Base-by-base conservation (phyloP, 2,797 vertebrate species). In the Danio aesculapii region DNA sequence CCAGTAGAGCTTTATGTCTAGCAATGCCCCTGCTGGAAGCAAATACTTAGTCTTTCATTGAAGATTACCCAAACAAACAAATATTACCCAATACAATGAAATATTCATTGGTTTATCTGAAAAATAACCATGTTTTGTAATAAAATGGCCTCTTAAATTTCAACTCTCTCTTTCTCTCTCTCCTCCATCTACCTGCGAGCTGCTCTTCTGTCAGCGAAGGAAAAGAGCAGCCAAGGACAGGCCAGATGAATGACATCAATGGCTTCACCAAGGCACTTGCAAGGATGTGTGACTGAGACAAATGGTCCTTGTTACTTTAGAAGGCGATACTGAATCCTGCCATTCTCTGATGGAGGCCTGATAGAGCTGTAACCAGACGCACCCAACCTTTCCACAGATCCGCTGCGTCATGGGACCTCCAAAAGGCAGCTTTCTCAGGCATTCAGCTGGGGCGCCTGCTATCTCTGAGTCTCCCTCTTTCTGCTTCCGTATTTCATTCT, bases 271-370 rank as follows among this genome's bases (percentile, higher is more conserved):
- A 94, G 82, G 82, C 91, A 90, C 91, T 92, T 91, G 90, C 88
- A 92, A 91, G 91, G 92, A 93, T 84, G 88, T 90, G 93, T 92
- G 93, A 93, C 92, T 92, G 92, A 93, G 93, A 94, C 92, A 94
- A 94, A 94, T 92, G 93, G 92, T 91, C 88, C 91, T 93, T 92
- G 92, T 93, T 94, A 92, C 91, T 90, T 93, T 93, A 93, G 92
- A 88, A 87, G 88, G 91, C 67, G 92, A 92, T 92, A 93, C 91
- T 85, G 90, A 93, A 93, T 91, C 93, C 90, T 88, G 88, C 79
- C 88, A 89, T 89, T 92, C 90, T 87, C 85, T 93, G 93, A 94
- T 94, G 91, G 91, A 82, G 88, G 90, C 87, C 86, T 86, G 94
- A 94, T 92, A 94, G 92, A 93, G 90, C 91, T 93, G 93, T 93